These are phyloP conservation scores for Embidobia sp. DNA, from an alignment of 2,888 invertebrate genomes.

Conservation along the genomic window DNA sequence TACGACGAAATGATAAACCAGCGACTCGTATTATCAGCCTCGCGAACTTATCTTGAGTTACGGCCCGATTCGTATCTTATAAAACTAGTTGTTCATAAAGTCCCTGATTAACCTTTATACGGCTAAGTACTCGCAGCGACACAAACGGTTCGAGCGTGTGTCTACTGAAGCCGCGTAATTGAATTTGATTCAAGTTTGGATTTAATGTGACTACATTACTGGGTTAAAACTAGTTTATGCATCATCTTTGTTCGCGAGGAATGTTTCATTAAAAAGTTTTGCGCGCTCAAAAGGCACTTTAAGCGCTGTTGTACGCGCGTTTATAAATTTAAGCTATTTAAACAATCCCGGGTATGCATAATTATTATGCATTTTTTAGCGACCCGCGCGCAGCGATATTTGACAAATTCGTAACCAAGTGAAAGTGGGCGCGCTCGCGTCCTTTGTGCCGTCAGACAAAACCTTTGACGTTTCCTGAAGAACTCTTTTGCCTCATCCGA, in stretches of 20 bases:
- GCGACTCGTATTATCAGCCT: conserved; percentile 14
- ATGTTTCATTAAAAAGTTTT: conserved; percentile 18
- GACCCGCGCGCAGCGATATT: neutral
- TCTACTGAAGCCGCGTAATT: conserved; percentile 34
- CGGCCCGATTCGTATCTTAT: conserved; percentile 29
- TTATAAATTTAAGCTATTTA: neutral
- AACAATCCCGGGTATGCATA: neutral
- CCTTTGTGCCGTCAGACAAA: neutral
- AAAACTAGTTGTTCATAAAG: conserved; percentile 43
- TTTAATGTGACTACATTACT: conserved; percentile 32
- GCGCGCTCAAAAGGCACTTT: neutral
- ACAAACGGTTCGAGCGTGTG: conserved; percentile 24
- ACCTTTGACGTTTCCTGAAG: neutral
- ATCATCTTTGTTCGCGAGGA: conserved; percentile 21
- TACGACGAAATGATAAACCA: conserved; percentile 28
- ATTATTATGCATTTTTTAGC: neutral
- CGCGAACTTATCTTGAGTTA: conserved; percentile 20
- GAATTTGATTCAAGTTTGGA: conserved; percentile 28
- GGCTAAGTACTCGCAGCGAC: conserved; percentile 26
- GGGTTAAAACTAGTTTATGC: conserved; percentile 24
- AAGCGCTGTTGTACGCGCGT: neutral
- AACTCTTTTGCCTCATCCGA: too few relatives aligned
- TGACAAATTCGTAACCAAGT: neutral
- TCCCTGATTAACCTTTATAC: conserved; percentile 38
- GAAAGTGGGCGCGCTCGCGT: conserved; percentile 1